Conservation (phyloP, 2,888 invertebrate species). For the Glaucopsyche alexis region DNA sequence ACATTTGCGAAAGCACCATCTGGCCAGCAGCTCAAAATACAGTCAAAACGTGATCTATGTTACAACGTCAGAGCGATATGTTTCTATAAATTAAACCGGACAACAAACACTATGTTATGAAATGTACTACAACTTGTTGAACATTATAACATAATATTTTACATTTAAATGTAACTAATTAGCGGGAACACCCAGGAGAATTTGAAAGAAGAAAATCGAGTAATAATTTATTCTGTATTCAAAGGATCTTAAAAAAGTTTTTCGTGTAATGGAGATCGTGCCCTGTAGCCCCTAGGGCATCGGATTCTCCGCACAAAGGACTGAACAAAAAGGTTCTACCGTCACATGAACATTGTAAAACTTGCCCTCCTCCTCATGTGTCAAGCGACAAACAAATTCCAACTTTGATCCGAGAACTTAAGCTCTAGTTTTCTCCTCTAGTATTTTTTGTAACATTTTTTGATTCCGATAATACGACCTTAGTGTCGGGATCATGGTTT, state of each 20-base stretch:
- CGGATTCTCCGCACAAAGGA: slow-evolving; percentile 74
- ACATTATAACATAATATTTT: slow-evolving; percentile 24
- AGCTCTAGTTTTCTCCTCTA: slow-evolving; percentile 51
- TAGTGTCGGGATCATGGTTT: slow-evolving; percentile 78
- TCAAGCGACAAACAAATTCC: slow-evolving; percentile 52
- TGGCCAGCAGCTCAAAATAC: slow-evolving; percentile 51
- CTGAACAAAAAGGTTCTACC: slow-evolving; percentile 76
- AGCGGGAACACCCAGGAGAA: not conserved
- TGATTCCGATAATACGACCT: slow-evolving; percentile 79
- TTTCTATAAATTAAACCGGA: slow-evolving; percentile 1
- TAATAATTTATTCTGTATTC: slow-evolving; percentile 59
- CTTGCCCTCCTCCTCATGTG: slow-evolving; percentile 65
- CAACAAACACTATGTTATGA: not conserved
- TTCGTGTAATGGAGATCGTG: slow-evolving; percentile 77
- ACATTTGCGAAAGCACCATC: slow-evolving; percentile 42
- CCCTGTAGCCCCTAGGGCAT: slow-evolving; percentile 67
- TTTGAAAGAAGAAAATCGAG: slow-evolving; percentile 45
- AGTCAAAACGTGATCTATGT: slow-evolving; percentile 60
- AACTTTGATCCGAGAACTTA: slow-evolving; percentile 50
- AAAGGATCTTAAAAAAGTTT: slow-evolving; percentile 65
- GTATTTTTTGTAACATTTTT: slow-evolving; percentile 70
- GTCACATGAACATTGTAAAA: slow-evolving; percentile 79
- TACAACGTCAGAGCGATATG: slow-evolving; percentile 39
- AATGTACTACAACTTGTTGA: too few relatives aligned
- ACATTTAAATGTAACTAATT: slow-evolving; percentile 13